Conservation (phyloP, 2,797 vertebrate genomes). For the Muscicapa striata region DNA sequence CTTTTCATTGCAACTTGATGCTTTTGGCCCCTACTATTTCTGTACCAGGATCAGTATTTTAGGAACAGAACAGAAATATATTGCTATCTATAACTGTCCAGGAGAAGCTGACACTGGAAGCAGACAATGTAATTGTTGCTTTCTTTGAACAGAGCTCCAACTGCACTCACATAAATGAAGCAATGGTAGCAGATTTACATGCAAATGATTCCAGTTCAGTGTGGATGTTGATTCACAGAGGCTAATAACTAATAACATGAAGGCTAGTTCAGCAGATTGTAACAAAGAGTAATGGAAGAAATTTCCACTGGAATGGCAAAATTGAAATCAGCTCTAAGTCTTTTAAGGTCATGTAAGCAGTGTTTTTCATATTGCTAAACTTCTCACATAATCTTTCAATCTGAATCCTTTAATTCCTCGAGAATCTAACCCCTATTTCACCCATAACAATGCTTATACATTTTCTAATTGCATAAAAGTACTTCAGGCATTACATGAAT, state of each 20-base stretch:
- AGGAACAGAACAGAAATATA: neutral
- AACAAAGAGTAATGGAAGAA: slow-evolving; percentile 1
- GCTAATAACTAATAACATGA: neutral
- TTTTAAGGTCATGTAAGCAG: neutral
- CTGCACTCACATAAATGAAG: neutral
- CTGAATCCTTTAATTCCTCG: neutral
- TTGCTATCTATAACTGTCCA: neutral
- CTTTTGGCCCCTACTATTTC: neutral
- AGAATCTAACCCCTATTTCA: neutral
- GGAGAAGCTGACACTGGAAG: neutral
- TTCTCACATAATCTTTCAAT: neutral
- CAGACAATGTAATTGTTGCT: neutral
- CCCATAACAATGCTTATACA: neutral
- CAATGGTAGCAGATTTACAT: neutral
- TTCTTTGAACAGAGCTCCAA: neutral
- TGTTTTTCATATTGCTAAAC: neutral
- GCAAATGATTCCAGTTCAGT: neutral
- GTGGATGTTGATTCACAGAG: neutral
- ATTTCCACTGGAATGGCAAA: neutral
- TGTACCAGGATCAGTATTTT: neutral
- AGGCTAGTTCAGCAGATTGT: neutral
- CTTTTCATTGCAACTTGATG: neutral
- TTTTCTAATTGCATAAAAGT: neutral
- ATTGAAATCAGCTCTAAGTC: neutral
- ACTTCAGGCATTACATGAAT: neutral